Base-by-base conservation (phyloP, 2,113 vertebrate genomes). In the Poeciliopsis occidentalis region DNA sequence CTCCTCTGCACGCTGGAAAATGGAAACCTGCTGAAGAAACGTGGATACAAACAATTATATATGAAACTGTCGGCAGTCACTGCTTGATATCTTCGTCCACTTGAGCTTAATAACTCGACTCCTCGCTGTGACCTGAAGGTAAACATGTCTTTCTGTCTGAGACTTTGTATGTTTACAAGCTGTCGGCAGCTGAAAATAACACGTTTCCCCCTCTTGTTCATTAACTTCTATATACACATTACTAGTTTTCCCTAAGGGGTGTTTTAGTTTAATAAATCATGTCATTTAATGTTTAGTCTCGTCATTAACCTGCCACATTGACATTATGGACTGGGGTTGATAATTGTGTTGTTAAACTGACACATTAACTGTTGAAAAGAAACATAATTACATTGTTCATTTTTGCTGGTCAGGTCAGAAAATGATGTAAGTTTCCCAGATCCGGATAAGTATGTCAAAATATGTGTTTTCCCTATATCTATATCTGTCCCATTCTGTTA, bases 1-100 rank as follows among this genome's bases (percentile, higher is more conserved):
- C 90, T 29, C 87, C 29, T 63, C 3, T 39, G 57, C 85, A 85
- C 47, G 89, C 78, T 85, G 80, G 39, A 47, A 27, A 17, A 73
- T 71, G 67, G 61, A 24, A 68, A n/a, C 22, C 17, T 26, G 24
- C 39, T 54, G 39, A 66, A 83, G 39, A 71, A 92, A 89, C 92
- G 92, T 92, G 92, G 85, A 82, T 29, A 47, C 62, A 13, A 51
- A 34, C 2, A 24, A 1, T 39, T 69, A 37, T 67, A 71, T 29
- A 0, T 61, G 69, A 17, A 71, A 76, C 22, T 61, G 1, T 19
- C 4, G 0, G 1, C 71, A 3, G 19, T 1, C 60, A 37, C 2
- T 0, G 7, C 32, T 2, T 13, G 76, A 79, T 67, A 34, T 79
- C 34, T 69, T 51, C 0, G 31, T 68, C 37, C 12, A 2, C 0